Evolutionary conservation across 2,797 vertebrate species (phyloP), one percentile per base, ranked within the genome.

Genomic region (Microtus californicus): DNA sequence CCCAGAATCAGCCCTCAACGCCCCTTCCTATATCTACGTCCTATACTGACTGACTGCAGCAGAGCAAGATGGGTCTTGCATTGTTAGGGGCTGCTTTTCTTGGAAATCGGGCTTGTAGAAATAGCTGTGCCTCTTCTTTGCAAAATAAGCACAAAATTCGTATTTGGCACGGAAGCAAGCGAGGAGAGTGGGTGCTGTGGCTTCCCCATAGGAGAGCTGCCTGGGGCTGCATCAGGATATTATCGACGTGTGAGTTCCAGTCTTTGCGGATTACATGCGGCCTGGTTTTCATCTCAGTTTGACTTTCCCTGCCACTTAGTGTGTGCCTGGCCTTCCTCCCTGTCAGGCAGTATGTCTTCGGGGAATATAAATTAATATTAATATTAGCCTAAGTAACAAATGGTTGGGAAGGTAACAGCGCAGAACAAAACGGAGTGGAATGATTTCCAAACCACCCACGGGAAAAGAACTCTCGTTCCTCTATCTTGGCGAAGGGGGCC

Each of bases 331-430:
- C 86, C 73, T 73, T 81, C 80, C n/a, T 90, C n/a, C 73, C 59
- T 5, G 6, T 45, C 48, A 8, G 15, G 54, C 83, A 45, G 37
- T 27, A 29, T 87, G 73, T 81, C 93, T 95, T 85, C 61, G 27
- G 85, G 78, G 81, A 83, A 67, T 93, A 86, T 21, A 88, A 86
- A 93, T 95, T 93, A 73, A 82, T 89, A 76, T 92, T 96, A 93
- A 73, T 76, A 94, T 86, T 88, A 91, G 81, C 21, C 10, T 82
- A 90, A 83, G 85, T 77, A 96, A 88, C 87, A 95, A 95, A 95
- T 34, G 61, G 80, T 92, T 90, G 90, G 89, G 89, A 96, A 95
- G 73, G 54, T 94, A 97, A 96, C 45, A 78, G 77, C 27, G 3
- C 59, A 63, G 78, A 51, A 37, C 45, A 87, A 88, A 98, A 90